Evolutionary conservation across 1,140 invertebrate genomes (phyloP).

Genomic region (Drosophila mayri): DNA sequence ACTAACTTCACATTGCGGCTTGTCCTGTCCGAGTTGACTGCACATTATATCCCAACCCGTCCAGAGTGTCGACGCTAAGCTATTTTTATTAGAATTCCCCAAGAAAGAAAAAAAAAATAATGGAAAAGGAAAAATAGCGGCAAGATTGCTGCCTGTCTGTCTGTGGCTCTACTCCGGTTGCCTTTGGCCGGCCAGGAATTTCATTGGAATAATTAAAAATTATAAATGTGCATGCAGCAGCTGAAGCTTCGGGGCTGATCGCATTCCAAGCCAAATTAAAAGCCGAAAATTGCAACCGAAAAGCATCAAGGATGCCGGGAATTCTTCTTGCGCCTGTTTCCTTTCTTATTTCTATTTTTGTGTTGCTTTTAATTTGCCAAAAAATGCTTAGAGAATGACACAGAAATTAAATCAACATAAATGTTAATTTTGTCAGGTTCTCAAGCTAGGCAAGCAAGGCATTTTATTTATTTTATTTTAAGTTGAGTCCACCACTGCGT

Average conservation of each 20-base stretch:
- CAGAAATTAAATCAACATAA: slow-evolving; percentile 59
- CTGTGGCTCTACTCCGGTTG: slow-evolving; percentile 18
- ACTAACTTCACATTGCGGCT: slow-evolving; percentile 41
- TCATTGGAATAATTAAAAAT: slow-evolving; percentile 69
- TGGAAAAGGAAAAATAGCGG: background rate
- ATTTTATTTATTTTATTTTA: background rate
- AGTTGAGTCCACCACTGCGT: background rate
- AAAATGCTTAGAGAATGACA: slow-evolving; percentile 57
- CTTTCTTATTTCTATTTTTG: background rate
- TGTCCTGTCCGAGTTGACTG: slow-evolving; percentile 46
- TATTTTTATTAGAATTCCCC: slow-evolving; percentile 74
- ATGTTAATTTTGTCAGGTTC: background rate
- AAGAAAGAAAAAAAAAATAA: background rate
- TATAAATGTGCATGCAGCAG: slow-evolving; percentile 59
- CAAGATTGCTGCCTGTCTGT: slow-evolving; percentile 34
- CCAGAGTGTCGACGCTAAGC: slow-evolving; percentile 58
- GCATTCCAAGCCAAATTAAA: slow-evolving; percentile 72
- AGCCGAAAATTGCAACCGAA: slow-evolving; percentile 45
- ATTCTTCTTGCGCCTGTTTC: background rate
- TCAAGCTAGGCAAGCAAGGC: background rate
- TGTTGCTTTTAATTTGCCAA: slow-evolving; percentile 56
- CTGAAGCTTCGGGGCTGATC: slow-evolving; percentile 40
- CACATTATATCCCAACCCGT: slow-evolving; percentile 37
- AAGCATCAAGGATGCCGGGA: slow-evolving; percentile 22
- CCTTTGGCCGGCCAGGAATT: slow-evolving; percentile 33